Evolutionary conservation across 1,140 invertebrate species (phyloP).

Genomic region (Macrobrachium rosenbergii): DNA sequence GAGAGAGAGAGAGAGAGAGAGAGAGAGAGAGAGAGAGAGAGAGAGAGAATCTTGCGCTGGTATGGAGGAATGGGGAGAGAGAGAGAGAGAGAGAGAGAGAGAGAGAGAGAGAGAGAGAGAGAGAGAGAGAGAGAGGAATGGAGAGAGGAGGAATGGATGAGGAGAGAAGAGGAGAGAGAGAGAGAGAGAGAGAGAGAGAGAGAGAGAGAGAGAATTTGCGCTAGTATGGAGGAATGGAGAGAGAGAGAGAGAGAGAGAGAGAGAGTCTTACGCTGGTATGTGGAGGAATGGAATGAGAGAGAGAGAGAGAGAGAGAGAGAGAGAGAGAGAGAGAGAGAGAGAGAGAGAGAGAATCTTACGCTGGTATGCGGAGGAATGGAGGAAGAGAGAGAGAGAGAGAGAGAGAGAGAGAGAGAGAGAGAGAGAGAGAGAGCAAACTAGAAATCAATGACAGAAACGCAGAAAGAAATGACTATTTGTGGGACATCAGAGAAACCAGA

Average conservation of each 20-base stretch:
- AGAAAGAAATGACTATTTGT: neutral
- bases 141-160: neutral
- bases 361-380: too few relatives aligned
- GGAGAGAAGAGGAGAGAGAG: neutral
- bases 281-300: neutral
- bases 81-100: conserved; percentile 24
- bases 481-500: too few relatives aligned
- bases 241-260: too few relatives aligned
- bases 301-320: conserved; percentile 24
- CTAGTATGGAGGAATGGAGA: neutral
- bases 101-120: neutral
- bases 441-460: neutral
- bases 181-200: neutral
- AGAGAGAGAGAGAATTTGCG: too few relatives aligned
- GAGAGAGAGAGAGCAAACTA: neutral
- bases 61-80: neutral
- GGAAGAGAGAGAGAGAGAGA: neutral
- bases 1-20: neutral
- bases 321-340: neutral
- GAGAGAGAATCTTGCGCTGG: too few relatives aligned
- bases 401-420: neutral
- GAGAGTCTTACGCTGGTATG: too few relatives aligned
- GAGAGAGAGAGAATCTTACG: neutral
- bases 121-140: neutral
- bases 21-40: too few relatives aligned